Percentiles rank a stretch among this genome's conserved stretches.
These are phyloP conservation scores for Octopus bimaculoides DNA, from an alignment of 1,140 invertebrate genomes.

Conservation along the genomic window DNA sequence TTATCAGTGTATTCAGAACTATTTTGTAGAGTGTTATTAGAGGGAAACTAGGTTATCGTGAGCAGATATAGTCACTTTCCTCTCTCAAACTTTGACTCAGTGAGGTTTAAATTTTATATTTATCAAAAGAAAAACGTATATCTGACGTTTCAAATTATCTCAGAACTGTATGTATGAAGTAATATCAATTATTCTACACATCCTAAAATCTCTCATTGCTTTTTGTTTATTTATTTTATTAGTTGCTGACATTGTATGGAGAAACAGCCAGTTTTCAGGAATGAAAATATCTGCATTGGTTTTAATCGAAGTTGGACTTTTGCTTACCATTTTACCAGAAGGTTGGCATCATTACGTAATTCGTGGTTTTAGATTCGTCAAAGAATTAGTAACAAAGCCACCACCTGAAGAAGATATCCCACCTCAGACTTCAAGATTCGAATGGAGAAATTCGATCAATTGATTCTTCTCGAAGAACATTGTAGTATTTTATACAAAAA, in stretches of 20 bases:
- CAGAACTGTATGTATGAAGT: too few species aligned
- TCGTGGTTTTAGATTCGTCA: background rate
- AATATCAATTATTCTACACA: background rate
- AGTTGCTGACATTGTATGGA: constrained; percentile 84
- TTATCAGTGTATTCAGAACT: too few species aligned
- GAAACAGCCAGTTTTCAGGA: constrained; percentile 80
- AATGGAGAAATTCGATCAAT: constrained; percentile 1
- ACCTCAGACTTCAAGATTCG: background rate
- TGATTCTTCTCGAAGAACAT: background rate
- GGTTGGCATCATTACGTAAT: constrained; percentile 78
- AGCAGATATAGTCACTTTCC: too few species aligned
- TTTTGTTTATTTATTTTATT: constrained; percentile 36
- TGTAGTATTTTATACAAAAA: too few species aligned
- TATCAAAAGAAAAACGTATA: too few species aligned
- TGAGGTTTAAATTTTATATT: too few species aligned
- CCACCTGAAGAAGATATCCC: background rate
- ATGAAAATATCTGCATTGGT: constrained; percentile 94
- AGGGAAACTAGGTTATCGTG: too few species aligned
- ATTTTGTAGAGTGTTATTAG: too few species aligned
- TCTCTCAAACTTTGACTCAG: too few species aligned
- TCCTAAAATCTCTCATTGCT: background rate
- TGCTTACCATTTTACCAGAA: constrained; percentile 87
- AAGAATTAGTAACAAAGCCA: too few species aligned
- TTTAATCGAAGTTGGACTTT: constrained; percentile 64
- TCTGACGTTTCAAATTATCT: too few species aligned